phyloP scores from a whole-genome alignment of 2,113 vertebrate genomes.

The Apteryx owenii region DNA sequence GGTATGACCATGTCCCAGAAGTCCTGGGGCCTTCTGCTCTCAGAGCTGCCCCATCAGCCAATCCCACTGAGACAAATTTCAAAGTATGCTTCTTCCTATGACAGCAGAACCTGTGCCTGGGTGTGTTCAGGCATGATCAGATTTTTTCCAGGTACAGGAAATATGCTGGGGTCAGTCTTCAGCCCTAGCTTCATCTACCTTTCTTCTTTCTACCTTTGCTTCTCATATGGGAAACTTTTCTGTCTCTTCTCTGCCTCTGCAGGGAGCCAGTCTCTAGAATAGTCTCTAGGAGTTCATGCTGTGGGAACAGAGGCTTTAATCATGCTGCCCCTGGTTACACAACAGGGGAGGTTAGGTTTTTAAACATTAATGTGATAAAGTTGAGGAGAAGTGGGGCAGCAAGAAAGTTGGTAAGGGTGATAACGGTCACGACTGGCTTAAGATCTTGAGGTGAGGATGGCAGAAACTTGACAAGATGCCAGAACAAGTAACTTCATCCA shows the following conservation, averaged over 20 bases:
- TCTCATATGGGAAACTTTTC: neutral
- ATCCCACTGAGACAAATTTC: neutral
- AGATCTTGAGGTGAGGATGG: neutral
- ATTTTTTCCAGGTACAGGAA: neutral
- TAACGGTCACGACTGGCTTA: neutral
- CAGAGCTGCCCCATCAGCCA: neutral
- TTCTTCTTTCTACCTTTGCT: neutral
- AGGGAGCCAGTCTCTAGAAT: neutral
- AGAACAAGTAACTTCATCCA: neutral
- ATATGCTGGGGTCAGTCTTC: neutral
- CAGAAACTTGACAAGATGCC: neutral
- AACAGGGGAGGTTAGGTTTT: neutral
- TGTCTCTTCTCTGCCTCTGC: neutral
- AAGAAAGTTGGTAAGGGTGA: neutral
- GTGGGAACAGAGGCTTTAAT: neutral
- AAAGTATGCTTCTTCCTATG: neutral
- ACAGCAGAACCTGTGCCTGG: neutral
- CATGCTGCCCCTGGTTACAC: rapidly evolving
- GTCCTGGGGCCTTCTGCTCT: neutral
- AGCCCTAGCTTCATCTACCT: neutral
- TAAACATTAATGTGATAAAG: neutral
- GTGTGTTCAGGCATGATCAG: neutral
- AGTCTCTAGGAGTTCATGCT: neutral
- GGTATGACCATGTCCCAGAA: neutral
- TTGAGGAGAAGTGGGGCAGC: neutral